These are phyloP conservation scores for Passer domesticus DNA, from an alignment of 2,113 vertebrate genomes.

Conservation along the genomic window DNA sequence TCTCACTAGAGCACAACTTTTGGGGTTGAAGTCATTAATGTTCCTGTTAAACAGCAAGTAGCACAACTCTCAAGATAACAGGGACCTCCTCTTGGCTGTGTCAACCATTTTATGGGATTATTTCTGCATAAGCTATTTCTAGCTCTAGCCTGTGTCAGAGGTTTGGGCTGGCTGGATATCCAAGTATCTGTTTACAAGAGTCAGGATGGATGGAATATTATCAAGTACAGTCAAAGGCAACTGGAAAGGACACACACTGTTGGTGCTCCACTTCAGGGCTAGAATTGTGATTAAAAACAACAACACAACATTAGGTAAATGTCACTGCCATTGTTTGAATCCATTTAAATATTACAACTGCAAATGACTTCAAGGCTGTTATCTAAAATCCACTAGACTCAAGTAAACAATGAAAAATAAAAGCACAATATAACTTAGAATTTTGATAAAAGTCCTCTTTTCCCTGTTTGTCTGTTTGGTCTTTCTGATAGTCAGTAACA, in stretches of 20 bases:
- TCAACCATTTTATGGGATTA: background rate
- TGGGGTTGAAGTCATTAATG: background rate
- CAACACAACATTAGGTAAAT: background rate
- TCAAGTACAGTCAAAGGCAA: background rate
- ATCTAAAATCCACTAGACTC: background rate
- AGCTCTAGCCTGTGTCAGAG: background rate
- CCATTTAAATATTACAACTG: background rate
- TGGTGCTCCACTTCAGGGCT: background rate
- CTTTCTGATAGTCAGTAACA: background rate
- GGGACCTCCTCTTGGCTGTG: background rate
- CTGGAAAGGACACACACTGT: background rate
- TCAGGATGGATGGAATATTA: slow-evolving; percentile 28
- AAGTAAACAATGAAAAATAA: background rate
- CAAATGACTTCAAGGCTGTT: background rate
- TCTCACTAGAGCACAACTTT: background rate
- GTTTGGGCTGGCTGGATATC: background rate
- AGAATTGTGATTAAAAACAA: background rate
- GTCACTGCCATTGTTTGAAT: background rate
- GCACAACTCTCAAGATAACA: background rate
- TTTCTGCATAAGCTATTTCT: slow-evolving; percentile 23
- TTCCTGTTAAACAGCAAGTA: background rate
- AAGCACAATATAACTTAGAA: background rate
- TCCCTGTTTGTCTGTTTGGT: background rate
- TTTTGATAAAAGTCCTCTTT: background rate
- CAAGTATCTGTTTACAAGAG: slow-evolving; percentile 14